phyloP scores from a whole-genome alignment of 2,797 vertebrate species.

The Heteromormyrus szaboi region DNA sequence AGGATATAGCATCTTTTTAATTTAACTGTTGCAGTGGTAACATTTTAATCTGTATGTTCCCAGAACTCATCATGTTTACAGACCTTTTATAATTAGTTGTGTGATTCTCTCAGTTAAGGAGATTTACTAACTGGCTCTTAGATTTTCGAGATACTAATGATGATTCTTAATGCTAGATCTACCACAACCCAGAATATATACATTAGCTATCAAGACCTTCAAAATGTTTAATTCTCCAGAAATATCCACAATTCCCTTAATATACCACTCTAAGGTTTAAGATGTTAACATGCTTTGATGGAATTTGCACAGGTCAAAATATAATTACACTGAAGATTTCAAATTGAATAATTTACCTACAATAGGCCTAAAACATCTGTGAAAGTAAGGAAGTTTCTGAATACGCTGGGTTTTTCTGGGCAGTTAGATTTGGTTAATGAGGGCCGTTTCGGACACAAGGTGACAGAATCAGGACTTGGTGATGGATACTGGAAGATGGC shows the following conservation, averaged over 20 bases:
- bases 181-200: conserved; percentile 23
- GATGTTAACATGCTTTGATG: conserved; percentile 27
- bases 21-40: background rate
- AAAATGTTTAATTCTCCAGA: conserved; percentile 42
- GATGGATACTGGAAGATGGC: conserved; percentile 14
- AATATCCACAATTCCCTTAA: conserved; percentile 43
- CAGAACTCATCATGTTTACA: background rate
- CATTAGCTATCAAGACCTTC: conserved; percentile 40
- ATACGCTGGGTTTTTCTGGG: background rate
- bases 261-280: conserved; percentile 41
- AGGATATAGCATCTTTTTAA: background rate
- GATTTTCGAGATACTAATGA: conserved; percentile 43
- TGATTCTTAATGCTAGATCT: conserved; percentile 50
- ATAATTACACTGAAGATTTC: conserved; percentile 37
- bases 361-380: background rate
- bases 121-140: conserved; percentile 63
- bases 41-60: background rate
- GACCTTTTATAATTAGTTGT: conserved; percentile 49
- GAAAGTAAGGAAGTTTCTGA: background rate
- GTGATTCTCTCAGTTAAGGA: conserved; percentile 64
- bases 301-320: conserved; percentile 29
- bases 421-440: background rate
- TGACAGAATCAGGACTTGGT: conserved; percentile 17
- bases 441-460: background rate
- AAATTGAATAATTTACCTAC: background rate